Evolutionary conservation across 2,888 invertebrate species (phyloP), one percentile per base, ranked within the genome.

Genomic region (Coelopa pilipes): DNA sequence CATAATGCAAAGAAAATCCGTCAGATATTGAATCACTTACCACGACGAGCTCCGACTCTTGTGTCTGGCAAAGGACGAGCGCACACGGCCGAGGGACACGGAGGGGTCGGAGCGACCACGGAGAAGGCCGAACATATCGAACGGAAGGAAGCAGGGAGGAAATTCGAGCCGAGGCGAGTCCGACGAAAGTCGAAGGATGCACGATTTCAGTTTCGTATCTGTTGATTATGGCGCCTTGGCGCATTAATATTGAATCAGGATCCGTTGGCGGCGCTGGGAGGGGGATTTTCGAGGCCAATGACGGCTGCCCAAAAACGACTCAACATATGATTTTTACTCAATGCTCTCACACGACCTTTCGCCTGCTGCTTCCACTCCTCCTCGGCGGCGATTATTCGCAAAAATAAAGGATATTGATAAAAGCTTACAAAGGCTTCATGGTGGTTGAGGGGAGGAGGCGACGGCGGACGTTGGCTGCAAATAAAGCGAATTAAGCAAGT

Each of bases 1-100:
- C 80, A 80, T 83, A 82, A 82, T 82, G 80, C 82, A 76, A 81
- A 79, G 79, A 82, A 82, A 83, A 81, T 81, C 81, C 81, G 76
- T 78, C 81, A 81, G 83, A 82, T 81, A 82, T 83, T 79, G 80
- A 76, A 81, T 79, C 79, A 81, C 82, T 83, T 79, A 77, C 78
- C 79, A 80, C 49, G 50, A 24, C 50, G 50, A 65, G 65, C 65
- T 17, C 57, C 2, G 34, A 34, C 34, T 34, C 34, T 34, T 34
- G 7, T 34, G 34, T 34, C 34, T 34, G 34, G 7, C 4, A 34
- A 34, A 7, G 34, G 34, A 19, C 57, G 21, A 13, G 57, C n/a
- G 12, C 57, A 19, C 1, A 59, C 17, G 24, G 13, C n/a, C 17
- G 19, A 59, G 19, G 57, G 13, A 12, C 17, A 55, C 13, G n/a